Conservation (phyloP, 1,140 invertebrate species). For the Myzus persicae region DNA sequence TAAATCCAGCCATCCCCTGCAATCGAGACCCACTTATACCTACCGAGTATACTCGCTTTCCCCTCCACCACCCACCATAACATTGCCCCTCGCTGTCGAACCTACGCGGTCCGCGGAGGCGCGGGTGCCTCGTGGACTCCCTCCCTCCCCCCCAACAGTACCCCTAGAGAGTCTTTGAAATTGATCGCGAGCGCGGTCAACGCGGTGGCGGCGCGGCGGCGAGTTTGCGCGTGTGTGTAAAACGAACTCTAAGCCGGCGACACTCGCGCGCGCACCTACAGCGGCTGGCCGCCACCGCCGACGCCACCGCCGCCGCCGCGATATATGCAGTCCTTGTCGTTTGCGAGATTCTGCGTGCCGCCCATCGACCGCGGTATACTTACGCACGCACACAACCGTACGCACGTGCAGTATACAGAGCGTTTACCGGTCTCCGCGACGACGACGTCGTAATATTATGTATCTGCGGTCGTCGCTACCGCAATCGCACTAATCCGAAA, state of each 20-base stretch:
- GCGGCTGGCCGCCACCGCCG: background rate
- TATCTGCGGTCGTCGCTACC: background rate
- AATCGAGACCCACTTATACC: background rate
- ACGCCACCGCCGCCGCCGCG: background rate
- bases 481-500: background rate
- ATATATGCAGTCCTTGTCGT: too few relatives aligned
- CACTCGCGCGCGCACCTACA: slow-evolving; percentile 19
- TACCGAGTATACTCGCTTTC: background rate
- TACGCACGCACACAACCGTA: background rate
- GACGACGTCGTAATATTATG: background rate
- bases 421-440: background rate
- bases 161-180: slow-evolving; percentile 3
- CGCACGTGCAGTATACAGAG: slow-evolving; percentile 1
- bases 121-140: background rate
- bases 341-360: slow-evolving; percentile 19
- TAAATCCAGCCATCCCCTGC: background rate
- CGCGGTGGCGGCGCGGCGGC: background rate
- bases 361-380: slow-evolving; percentile 19
- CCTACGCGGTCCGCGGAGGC: background rate
- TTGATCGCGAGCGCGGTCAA: background rate
- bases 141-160: background rate
- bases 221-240: slow-evolving; percentile 35
- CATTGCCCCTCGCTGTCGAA: background rate
- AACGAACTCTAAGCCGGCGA: slow-evolving; percentile 18
- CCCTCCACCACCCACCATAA: background rate